These are phyloP conservation scores for Bradysia coprophila DNA, from an alignment of 1,140 invertebrate genomes.

Conservation along the genomic window DNA sequence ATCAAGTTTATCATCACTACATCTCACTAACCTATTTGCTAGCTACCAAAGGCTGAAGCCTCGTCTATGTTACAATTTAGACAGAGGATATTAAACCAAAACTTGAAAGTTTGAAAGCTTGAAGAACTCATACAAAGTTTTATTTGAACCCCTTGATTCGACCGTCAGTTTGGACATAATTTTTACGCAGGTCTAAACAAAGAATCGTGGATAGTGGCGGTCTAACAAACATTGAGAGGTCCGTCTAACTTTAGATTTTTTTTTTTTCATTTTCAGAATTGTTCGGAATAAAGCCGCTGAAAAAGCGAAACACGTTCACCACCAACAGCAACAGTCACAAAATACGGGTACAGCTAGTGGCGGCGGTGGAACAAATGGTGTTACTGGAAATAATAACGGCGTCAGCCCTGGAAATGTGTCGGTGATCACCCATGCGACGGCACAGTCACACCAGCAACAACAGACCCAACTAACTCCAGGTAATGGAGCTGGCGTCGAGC, in stretches of 20 bases:
- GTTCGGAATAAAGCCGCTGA: constrained; percentile 91
- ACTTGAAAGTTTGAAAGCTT: too few species aligned
- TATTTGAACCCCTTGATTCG: too few species aligned
- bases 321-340: constrained; percentile 40
- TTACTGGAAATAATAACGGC: constrained; percentile 22
- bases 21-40: too few species aligned
- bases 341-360: constrained; percentile 15
- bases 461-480: constrained; percentile 20
- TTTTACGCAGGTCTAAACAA: background rate
- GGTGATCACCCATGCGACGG: constrained; percentile 1
- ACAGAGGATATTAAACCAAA: too few species aligned
- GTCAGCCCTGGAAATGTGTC: constrained; percentile 17
- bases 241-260: background rate
- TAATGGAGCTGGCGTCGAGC: constrained; percentile 10
- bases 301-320: constrained; percentile 81
- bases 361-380: constrained; percentile 12
- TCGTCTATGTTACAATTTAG: too few species aligned
- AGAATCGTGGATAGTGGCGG: background rate
- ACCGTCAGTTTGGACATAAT: too few species aligned
- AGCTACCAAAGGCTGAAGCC: too few species aligned
- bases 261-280: constrained; percentile 42
- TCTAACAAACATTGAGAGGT: background rate
- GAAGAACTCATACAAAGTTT: too few species aligned
- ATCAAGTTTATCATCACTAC: too few species aligned
- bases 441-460: constrained; percentile 4